Evolutionary conservation across 1,140 invertebrate genomes (phyloP).

Genomic region (Protaetia brevitarsis): DNA sequence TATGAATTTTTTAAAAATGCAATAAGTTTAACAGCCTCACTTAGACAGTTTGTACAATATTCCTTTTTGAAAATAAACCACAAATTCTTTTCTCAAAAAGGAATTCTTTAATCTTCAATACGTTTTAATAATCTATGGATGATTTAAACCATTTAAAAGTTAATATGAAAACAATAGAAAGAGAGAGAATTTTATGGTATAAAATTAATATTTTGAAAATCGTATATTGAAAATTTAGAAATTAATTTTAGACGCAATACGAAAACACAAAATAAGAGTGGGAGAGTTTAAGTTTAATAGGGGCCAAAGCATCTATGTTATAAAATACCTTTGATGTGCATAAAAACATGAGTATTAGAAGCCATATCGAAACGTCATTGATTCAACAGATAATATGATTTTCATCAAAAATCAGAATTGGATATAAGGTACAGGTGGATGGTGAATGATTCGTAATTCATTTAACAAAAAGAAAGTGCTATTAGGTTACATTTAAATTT

Average conservation of each 20-base stretch:
- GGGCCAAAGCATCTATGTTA: too few species aligned
- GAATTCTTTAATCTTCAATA: neutral
- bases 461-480: neutral
- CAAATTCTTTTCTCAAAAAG: neutral
- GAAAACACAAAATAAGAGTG: too few species aligned
- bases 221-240: too few species aligned
- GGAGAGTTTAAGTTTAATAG: too few species aligned
- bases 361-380: conserved; percentile 1
- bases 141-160: conserved; percentile 11
- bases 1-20: too few species aligned
- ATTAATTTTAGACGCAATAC: too few species aligned
- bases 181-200: too few species aligned
- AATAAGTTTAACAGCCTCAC: too few species aligned
- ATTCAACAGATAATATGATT: neutral
- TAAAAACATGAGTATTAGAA: neutral
- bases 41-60: neutral
- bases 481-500: neutral
- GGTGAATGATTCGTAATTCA: conserved; percentile 11
- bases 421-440: neutral
- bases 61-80: neutral
- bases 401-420: neutral
- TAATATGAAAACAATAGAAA: too few species aligned
- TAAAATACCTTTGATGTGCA: too few species aligned
- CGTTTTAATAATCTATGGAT: neutral
- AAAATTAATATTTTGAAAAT: neutral